These are phyloP conservation scores for Hylomyscus alleni DNA, from an alignment of 2,797 vertebrate species.

Conservation along the genomic window DNA sequence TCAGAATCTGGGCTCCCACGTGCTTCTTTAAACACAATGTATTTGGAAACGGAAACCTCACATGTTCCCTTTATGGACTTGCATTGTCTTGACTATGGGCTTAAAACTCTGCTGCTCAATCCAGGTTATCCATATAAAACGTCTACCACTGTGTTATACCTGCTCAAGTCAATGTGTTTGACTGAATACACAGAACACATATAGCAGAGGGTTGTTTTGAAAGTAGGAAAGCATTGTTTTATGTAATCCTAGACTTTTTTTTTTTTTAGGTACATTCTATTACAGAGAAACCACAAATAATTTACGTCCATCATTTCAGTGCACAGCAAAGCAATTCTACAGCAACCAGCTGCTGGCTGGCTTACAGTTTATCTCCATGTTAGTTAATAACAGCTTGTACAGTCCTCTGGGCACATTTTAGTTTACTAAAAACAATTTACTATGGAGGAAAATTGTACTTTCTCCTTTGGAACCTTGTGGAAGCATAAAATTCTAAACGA, in stretches of 20 bases:
- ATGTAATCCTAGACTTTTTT: constrained; percentile 6
- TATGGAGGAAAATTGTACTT: constrained; percentile 45
- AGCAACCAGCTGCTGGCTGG: constrained; percentile 48
- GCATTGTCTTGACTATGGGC: constrained; percentile 51
- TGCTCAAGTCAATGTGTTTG: constrained; percentile 64
- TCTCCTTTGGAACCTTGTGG: constrained; percentile 30
- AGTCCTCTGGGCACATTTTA: constrained; percentile 62
- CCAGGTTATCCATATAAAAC: constrained; percentile 48
- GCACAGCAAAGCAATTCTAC: not conserved
- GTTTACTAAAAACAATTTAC: constrained; percentile 68
- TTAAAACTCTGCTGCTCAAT: not conserved
- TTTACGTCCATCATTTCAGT: constrained; percentile 37
- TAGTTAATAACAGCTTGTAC: constrained; percentile 58
- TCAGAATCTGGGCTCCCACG: constrained; percentile 40
- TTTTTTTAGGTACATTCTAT: constrained; percentile 4
- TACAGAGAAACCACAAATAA: constrained; percentile 15
- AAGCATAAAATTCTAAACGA: constrained; percentile 67
- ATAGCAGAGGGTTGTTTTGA: constrained; percentile 9
- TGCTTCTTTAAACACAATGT: not conserved
- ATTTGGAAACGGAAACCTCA: constrained; percentile 33
- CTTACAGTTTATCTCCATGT: constrained; percentile 45
- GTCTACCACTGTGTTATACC: not conserved
- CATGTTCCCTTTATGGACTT: constrained; percentile 4
- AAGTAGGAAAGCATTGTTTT: constrained; percentile 54
- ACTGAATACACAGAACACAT: constrained; percentile 57